Evolutionary conservation across 2,888 invertebrate genomes (phyloP).

Genomic region (Ormyrus nitidulus): DNA sequence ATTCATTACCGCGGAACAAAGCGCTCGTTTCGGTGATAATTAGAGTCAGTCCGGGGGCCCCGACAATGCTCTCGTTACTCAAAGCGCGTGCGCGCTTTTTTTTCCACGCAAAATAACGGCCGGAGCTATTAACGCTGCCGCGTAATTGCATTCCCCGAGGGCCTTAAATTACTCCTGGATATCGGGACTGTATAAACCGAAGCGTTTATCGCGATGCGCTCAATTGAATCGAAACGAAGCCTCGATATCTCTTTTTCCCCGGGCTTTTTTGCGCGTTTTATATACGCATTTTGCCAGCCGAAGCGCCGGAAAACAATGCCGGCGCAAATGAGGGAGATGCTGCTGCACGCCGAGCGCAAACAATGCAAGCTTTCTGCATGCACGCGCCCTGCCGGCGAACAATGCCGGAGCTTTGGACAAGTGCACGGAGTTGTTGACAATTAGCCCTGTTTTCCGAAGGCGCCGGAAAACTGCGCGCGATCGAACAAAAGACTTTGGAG

Average conservation of each 20-base stretch:
- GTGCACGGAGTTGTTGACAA: neutral
- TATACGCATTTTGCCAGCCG: no score
- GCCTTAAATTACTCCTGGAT: conserved; percentile 26
- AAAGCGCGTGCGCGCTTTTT: no score
- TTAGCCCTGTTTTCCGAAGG: conserved; percentile 20
- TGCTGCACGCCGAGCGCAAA: conserved; percentile 8
- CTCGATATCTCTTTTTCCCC: no score
- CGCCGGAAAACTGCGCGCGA: conserved; percentile 10
- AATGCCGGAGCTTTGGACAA: neutral
- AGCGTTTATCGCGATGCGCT: neutral
- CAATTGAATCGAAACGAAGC: neutral
- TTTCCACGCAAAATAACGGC: neutral
- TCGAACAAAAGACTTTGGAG: neutral
- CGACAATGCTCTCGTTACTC: no score
- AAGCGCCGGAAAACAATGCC: conserved; percentile 8
- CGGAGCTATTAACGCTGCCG: conserved; percentile 20
- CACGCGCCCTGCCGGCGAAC: neutral
- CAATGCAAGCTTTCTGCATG: neutral
- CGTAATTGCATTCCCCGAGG: conserved; percentile 27
- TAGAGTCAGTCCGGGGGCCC: no score
- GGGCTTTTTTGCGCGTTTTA: no score
- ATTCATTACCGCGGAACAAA: no score
- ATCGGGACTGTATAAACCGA: conserved; percentile 2
- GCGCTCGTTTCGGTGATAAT: no score
- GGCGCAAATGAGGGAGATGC: neutral